Evolutionary conservation across 2,797 vertebrate genomes (phyloP).

Genomic region (Caiman crocodilus): DNA sequence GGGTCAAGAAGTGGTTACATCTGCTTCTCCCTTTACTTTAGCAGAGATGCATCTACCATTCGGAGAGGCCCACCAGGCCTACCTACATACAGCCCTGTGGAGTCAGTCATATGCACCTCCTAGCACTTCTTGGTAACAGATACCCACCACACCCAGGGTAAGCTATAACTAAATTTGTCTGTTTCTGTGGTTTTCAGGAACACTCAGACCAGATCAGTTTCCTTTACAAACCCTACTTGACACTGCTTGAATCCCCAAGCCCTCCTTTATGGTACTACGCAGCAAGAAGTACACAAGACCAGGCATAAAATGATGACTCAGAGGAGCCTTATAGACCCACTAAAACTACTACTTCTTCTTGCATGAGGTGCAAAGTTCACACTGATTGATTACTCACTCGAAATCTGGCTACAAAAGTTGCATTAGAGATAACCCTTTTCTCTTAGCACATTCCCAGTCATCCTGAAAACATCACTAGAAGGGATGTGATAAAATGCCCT

Average conservation of each 20-base stretch:
- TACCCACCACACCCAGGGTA: background rate
- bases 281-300: background rate
- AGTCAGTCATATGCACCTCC: background rate
- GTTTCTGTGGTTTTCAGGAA: constrained; percentile 2
- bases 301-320: background rate
- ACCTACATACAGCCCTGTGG: background rate
- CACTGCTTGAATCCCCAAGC: background rate
- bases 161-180: background rate
- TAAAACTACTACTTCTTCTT: background rate
- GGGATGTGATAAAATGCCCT: background rate
- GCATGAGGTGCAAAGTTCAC: background rate
- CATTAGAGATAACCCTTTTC: background rate
- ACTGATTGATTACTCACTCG: background rate
- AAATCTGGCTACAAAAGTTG: background rate
- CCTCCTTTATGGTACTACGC: background rate
- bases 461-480: constrained; percentile 31
- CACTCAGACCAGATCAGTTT: background rate
- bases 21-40: background rate
- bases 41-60: background rate
- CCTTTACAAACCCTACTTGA: background rate
- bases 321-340: too few relatives aligned
- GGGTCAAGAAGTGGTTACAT: background rate
- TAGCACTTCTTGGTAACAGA: background rate
- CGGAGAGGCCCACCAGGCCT: background rate
- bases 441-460: background rate